These are phyloP conservation scores for Calcarius lapponicus DNA, from an alignment of 2,797 vertebrate genomes.

Conservation along the genomic window DNA sequence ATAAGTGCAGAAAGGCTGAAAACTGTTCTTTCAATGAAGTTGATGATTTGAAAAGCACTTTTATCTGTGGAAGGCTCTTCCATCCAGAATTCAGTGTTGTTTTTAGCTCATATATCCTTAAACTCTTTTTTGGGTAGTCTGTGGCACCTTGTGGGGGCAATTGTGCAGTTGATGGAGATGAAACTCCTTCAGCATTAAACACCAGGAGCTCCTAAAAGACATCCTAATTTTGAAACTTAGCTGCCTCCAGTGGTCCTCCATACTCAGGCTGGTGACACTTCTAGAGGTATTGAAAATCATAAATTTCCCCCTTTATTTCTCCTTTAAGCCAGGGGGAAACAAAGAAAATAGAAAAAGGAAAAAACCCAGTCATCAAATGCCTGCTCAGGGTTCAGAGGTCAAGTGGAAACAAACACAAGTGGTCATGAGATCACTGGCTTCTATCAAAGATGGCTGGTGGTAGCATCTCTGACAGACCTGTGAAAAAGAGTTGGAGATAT, in stretches of 20 bases:
- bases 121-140: neutral
- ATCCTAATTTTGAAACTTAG: neutral
- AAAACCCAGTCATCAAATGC: neutral
- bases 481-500: neutral
- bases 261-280: neutral
- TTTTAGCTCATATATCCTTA: neutral
- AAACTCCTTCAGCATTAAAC: neutral
- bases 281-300: rapidly evolving
- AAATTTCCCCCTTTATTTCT: rapidly evolving
- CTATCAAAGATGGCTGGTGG: neutral
- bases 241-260: neutral
- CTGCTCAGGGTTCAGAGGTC: neutral
- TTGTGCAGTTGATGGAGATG: neutral
- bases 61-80: neutral
- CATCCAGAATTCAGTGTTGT: neutral
- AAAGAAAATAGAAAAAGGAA: no score
- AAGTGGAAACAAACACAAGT: neutral
- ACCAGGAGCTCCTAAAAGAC: neutral
- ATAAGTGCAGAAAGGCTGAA: neutral
- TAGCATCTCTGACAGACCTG: neutral
- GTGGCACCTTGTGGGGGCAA: neutral
- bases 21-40: neutral
- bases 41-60: neutral
- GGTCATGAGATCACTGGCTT: neutral
- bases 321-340: neutral